phyloP scores from a whole-genome alignment of 2,113 vertebrate species.

The Gambusia affinis region DNA sequence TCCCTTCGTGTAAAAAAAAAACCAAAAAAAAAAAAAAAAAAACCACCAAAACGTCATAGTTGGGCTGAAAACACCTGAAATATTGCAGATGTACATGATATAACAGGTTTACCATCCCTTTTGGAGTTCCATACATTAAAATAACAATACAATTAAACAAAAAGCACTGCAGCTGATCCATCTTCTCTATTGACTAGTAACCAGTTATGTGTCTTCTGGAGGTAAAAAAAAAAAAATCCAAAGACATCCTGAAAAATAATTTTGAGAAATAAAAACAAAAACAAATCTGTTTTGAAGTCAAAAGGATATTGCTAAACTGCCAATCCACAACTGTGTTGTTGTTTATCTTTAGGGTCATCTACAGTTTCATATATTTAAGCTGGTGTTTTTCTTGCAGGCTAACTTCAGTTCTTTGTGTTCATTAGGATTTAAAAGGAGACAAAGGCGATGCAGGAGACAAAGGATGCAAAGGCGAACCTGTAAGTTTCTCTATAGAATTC shows the following conservation, averaged over 20 bases:
- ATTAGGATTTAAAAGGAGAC: constrained; percentile 59
- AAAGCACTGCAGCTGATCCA: not conserved
- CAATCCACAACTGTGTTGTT: too few species aligned
- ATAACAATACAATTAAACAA: not conserved
- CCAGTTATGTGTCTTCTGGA: too few species aligned
- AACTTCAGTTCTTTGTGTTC: constrained; percentile 12
- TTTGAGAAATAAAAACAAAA: too few species aligned
- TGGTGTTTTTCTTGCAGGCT: not conserved
- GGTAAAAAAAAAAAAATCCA: too few species aligned
- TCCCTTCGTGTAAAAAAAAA: not conserved
- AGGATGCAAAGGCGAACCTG: constrained; percentile 64
- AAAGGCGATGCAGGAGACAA: constrained; percentile 57
- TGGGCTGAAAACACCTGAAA: not conserved
- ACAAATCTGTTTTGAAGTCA: too few species aligned
- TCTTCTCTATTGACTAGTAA: not conserved
- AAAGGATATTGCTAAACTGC: too few species aligned
- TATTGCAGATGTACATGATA: not conserved
- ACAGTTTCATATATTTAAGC: not conserved
- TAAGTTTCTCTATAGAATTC: constrained; percentile 48
- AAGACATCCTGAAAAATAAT: too few species aligned
- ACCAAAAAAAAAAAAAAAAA: too few species aligned
- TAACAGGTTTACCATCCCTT: not conserved
- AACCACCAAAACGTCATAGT: not conserved
- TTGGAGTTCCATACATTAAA: constrained; percentile 10
- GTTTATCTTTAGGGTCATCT: not conserved